phyloP scores from a whole-genome alignment of 2,888 invertebrate species.

The Colostygia pectinataria region DNA sequence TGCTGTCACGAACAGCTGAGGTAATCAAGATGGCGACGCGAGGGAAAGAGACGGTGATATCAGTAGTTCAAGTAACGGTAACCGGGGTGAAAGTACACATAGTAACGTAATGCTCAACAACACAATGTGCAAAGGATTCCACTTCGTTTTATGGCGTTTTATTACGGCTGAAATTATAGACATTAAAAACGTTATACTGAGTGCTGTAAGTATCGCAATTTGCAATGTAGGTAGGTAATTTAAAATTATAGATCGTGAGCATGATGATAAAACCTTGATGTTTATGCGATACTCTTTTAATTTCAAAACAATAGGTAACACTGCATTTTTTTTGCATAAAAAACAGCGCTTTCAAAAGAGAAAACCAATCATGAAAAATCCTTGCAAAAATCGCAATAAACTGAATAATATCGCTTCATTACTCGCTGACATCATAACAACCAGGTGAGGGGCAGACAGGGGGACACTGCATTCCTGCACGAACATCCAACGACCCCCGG shows the following conservation, averaged over 20 bases:
- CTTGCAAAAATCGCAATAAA: constrained; percentile 10
- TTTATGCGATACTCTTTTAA: too few species aligned
- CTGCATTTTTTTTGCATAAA: too few species aligned
- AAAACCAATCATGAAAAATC: constrained; percentile 11
- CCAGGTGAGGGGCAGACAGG: constrained; percentile 50
- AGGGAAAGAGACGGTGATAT: constrained; percentile 34
- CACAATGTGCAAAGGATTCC: constrained; percentile 44
- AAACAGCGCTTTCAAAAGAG: not conserved
- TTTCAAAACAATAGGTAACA: too few species aligned
- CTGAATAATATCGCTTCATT: constrained; percentile 31
- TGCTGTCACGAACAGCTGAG: constrained; percentile 49
- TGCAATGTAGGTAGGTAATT: too few species aligned
- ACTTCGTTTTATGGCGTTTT: constrained; percentile 36
- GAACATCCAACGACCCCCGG: constrained; percentile 50
- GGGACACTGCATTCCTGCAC: constrained; percentile 70
- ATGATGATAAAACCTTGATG: too few species aligned
- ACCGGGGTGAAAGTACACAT: constrained; percentile 73
- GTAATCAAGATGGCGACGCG: constrained; percentile 42
- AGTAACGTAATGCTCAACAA: constrained; percentile 49
- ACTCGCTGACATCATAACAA: constrained; percentile 36
- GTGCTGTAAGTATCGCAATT: too few species aligned
- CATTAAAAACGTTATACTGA: constrained; percentile 4
- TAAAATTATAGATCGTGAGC: too few species aligned
- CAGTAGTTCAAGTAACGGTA: constrained; percentile 62
- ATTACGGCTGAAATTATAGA: constrained; percentile 19